Evolutionary conservation across 2,888 invertebrate genomes (phyloP).

Genomic region (Nymphalis c-album): DNA sequence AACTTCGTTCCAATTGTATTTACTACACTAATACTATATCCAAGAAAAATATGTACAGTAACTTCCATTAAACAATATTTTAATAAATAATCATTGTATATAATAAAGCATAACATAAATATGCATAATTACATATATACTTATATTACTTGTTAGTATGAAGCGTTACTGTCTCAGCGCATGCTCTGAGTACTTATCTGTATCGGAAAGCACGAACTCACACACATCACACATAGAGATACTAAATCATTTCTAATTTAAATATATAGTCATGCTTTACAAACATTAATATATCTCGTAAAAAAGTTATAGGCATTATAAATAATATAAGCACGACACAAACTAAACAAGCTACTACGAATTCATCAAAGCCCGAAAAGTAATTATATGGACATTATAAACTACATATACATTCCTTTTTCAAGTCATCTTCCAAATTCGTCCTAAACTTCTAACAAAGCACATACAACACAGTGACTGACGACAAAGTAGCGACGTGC

Average conservation of each 20-base stretch:
- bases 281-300: too few species aligned
- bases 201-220: slow-evolving; percentile 2
- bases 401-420: too few species aligned
- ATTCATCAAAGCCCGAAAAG: too few species aligned
- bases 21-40: background rate
- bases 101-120: background rate
- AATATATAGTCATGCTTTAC: too few species aligned
- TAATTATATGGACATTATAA: too few species aligned
- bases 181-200: slow-evolving; percentile 7
- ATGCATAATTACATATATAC: background rate
- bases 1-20: too few species aligned
- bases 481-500: slow-evolving; percentile 12
- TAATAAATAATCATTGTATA: background rate
- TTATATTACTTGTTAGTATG: slow-evolving; percentile 33
- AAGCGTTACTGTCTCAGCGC: slow-evolving; percentile 21
- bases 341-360: too few species aligned
- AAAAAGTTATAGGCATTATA: too few species aligned
- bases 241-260: background rate
- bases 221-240: background rate
- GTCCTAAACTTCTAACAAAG: background rate
- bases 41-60: background rate
- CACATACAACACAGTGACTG: background rate
- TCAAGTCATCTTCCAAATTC: too few species aligned
- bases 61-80: too few species aligned
- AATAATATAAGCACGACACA: too few species aligned